phyloP scores from a whole-genome alignment of 2,888 invertebrate species.

The Thera obeliscata region DNA sequence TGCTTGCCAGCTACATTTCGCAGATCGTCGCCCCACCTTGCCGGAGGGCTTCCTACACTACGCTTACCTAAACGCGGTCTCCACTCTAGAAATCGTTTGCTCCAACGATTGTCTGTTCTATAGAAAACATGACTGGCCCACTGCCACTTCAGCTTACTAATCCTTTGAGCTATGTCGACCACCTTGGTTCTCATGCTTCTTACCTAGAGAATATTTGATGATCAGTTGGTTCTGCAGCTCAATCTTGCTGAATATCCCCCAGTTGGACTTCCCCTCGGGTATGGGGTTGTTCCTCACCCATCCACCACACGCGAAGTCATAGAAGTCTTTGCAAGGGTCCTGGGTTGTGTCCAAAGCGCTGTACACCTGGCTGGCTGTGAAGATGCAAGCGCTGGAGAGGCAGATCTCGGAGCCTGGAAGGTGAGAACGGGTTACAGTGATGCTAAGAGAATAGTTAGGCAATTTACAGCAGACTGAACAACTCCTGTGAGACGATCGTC shows the following conservation, averaged over 20 bases:
- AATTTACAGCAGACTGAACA: background rate
- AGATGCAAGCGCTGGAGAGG: slow-evolving; percentile 92
- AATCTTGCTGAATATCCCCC: slow-evolving; percentile 98
- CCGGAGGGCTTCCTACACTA: no score
- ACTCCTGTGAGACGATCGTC: no score
- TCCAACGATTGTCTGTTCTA: no score
- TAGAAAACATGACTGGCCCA: no score
- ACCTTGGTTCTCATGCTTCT: slow-evolving; percentile 46
- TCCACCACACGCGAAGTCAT: slow-evolving; percentile 90
- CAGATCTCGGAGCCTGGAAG: slow-evolving; percentile 82
- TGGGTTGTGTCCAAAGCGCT: slow-evolving; percentile 89
- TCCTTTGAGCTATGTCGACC: no score
- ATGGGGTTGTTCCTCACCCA: slow-evolving; percentile 97
- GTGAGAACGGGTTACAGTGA: background rate
- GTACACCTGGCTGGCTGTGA: slow-evolving; percentile 92
- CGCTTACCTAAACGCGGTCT: no score
- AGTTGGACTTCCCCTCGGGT: slow-evolving; percentile 96
- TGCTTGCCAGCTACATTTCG: no score
- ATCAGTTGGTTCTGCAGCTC: slow-evolving; percentile 96
- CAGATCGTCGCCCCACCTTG: no score
- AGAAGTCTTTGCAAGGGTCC: slow-evolving; percentile 95
- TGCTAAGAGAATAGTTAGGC: no score
- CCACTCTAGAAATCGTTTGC: no score
- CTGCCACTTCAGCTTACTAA: no score
- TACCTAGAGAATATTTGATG: slow-evolving; percentile 95